phyloP scores from a whole-genome alignment of 2,888 invertebrate genomes.

The Octonoba sinensis region DNA sequence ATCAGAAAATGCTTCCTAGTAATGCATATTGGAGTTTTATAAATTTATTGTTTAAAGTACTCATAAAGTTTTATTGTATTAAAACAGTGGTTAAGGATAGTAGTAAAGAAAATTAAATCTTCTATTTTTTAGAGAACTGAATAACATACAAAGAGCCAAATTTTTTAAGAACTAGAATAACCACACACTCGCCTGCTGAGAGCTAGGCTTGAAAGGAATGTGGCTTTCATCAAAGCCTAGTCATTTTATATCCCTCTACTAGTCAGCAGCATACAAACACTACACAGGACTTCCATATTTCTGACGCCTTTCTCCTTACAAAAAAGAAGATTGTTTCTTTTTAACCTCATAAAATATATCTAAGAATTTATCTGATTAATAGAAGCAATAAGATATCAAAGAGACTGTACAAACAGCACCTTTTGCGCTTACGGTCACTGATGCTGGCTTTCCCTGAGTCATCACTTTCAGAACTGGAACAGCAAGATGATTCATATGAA shows the following conservation, averaged over 20 bases:
- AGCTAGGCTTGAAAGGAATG: constrained; percentile 1
- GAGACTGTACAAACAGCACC: constrained; percentile 64
- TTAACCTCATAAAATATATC: too few relatives aligned
- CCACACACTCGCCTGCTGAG: constrained; percentile 7
- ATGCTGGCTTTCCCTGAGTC: constrained; percentile 90
- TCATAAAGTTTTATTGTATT: too few relatives aligned
- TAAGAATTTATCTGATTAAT: too few relatives aligned
- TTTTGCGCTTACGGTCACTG: constrained; percentile 81
- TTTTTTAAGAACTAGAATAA: background rate
- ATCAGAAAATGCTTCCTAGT: too few relatives aligned
- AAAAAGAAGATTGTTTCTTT: background rate
- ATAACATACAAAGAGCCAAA: background rate
- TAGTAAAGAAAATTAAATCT: too few relatives aligned
- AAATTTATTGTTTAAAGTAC: too few relatives aligned
- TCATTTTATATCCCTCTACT: background rate
- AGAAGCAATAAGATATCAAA: too few relatives aligned
- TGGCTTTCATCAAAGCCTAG: constrained; percentile 4
- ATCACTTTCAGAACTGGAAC: constrained; percentile 73
- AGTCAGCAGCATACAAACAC: background rate
- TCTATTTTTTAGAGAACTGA: background rate
- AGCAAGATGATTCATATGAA: constrained; percentile 75
- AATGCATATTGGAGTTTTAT: too few relatives aligned
- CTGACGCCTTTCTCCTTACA: constrained; percentile 6
- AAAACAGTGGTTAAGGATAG: too few relatives aligned
- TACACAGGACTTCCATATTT: background rate